Evolutionary conservation across 1,140 invertebrate genomes (phyloP).

Genomic region (Hylaeus volcanicus): DNA sequence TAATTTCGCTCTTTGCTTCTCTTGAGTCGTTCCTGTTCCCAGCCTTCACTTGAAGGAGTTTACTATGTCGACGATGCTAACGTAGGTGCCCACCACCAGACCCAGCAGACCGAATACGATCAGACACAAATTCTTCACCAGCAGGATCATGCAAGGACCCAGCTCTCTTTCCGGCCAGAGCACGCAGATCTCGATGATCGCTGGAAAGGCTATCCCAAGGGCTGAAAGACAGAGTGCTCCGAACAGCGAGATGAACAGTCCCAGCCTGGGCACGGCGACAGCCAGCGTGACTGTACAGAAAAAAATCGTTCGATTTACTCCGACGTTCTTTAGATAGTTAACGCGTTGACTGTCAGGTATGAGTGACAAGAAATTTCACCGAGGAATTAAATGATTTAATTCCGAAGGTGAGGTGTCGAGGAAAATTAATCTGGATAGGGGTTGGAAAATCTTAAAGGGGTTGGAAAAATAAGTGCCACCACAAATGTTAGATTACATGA

Average conservation of each 20-base stretch:
- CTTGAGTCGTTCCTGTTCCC: constrained; percentile 5
- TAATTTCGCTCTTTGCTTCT: not conserved
- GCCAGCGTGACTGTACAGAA: constrained; percentile 86
- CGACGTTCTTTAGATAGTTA: not conserved
- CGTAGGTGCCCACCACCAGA: constrained; percentile 86
- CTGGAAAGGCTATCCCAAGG: constrained; percentile 91
- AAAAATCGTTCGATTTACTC: constrained; percentile 24
- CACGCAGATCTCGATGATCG: constrained; percentile 88
- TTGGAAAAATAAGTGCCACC: too few relatives aligned
- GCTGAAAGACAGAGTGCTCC: constrained; percentile 90
- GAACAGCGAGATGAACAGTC: constrained; percentile 91
- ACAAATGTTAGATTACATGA: too few relatives aligned
- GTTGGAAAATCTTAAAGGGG: too few relatives aligned
- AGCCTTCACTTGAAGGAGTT: constrained; percentile 63
- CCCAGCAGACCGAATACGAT: constrained; percentile 85
- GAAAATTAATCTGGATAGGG: too few relatives aligned
- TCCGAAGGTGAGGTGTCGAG: too few relatives aligned
- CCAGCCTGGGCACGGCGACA: constrained; percentile 87
- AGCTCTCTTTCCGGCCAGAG: constrained; percentile 80
- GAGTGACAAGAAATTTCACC: too few relatives aligned
- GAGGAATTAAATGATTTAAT: too few relatives aligned
- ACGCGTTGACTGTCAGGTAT: too few relatives aligned
- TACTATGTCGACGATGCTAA: constrained; percentile 84
- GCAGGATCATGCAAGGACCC: constrained; percentile 77
- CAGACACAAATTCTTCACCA: constrained; percentile 83